Evolutionary conservation across 1,140 invertebrate species (phyloP), one percentile per base, ranked within the genome.

Genomic region (Dreissena rostriformis): DNA sequence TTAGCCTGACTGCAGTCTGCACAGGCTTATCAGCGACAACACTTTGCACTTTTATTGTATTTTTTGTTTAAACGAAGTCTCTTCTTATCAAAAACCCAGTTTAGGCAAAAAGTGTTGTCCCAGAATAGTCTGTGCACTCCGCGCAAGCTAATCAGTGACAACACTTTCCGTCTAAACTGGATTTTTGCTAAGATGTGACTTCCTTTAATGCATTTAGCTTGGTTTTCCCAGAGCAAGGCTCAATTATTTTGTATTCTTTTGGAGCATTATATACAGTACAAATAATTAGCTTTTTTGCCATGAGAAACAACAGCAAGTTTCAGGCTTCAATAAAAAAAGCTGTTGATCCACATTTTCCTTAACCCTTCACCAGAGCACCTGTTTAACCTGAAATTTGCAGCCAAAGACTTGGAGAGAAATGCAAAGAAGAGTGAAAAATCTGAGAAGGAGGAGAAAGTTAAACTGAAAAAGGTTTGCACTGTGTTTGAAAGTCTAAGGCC

Each of bases 361-460:
- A 86, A 87, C 84, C 57, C 39, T 29, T 51, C n/a, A 0, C 14
- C 51, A 93, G 91, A 93, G 87, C 97, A 99, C 94, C 94, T 99
- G 70, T 99, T 99, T 92, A 99, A 99, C 95, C 95, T 99, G 88
- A 99, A 99, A 94, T 99, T 99, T 95, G 98, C 98, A 80, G 97
- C 98, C 0, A 99, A 99, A 94, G 98, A 99, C 90, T 94, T 99
- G 73, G 97, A 99, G 92, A 94, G 98, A 86, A 98, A 98, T 94
- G 98, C 98, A 0, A 99, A 99, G 93, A 97, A 98, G 96, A 98
- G 97, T 94, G 98, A 99, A 91, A 99, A 99, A 93, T 97, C 99
- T 94, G 98, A 99, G 93, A 98, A 97, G 92, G 94, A 96, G 75
- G 98, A 99, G 93, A 99, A 99, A 92, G 95, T 96, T 0, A 99